These are phyloP conservation scores for Reinhardtius hippoglossoides DNA, from an alignment of 2,113 vertebrate genomes.

Conservation along the genomic window DNA sequence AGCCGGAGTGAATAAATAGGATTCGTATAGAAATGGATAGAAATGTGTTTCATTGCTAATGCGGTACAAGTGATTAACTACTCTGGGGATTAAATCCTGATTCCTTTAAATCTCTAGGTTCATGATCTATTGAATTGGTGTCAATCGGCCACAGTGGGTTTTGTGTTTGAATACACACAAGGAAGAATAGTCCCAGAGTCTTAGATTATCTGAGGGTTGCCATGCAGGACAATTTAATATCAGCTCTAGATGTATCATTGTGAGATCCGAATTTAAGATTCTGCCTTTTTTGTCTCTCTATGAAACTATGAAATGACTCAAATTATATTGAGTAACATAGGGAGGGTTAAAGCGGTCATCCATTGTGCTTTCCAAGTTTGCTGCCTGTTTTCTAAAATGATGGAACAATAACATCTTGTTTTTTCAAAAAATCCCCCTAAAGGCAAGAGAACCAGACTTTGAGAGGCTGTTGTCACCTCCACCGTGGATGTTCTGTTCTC, in stretches of 20 bases:
- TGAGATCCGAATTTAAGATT: not conserved
- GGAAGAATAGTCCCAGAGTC: not conserved
- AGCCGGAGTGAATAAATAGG: slow-evolving; percentile 19
- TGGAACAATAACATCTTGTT: not conserved
- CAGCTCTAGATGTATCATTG: slow-evolving; percentile 4
- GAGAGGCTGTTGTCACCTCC: too few species aligned
- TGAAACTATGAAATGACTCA: slow-evolving; percentile 25
- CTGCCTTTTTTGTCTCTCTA: slow-evolving; percentile 11
- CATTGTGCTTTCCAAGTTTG: not conserved
- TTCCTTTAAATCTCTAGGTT: not conserved
- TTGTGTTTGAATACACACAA: not conserved
- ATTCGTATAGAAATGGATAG: not conserved
- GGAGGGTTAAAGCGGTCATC: not conserved
- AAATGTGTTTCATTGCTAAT: not conserved
- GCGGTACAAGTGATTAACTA: not conserved
- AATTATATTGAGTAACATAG: not conserved
- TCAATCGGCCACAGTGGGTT: not conserved
- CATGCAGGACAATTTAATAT: not conserved
- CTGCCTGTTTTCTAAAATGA: too few species aligned
- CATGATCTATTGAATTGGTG: not conserved
- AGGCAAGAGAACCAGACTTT: too few species aligned
- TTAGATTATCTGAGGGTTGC: too few species aligned
- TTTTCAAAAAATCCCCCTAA: not conserved
- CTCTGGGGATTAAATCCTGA: not conserved
- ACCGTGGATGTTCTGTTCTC: too few species aligned